phyloP scores from a whole-genome alignment of 2,113 vertebrate species.

The Pseudorasbora parva region DNA sequence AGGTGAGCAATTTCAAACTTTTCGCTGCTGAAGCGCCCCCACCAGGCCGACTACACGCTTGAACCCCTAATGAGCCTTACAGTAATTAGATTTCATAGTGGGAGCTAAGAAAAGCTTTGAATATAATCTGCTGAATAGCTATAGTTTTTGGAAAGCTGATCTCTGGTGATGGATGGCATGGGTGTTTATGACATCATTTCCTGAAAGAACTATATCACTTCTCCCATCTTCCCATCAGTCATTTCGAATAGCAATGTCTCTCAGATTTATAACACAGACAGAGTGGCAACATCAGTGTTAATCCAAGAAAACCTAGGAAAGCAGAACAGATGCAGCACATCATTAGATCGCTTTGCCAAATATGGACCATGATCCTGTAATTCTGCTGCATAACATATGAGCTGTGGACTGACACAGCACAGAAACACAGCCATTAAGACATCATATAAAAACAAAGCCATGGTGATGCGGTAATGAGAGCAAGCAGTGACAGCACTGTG shows the following conservation, averaged over 20 bases:
- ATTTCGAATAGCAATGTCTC: neutral
- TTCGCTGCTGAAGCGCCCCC: too few species aligned
- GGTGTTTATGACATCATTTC: neutral
- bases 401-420: constrained; percentile 38
- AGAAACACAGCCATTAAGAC: constrained; percentile 26
- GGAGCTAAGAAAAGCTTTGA: neutral
- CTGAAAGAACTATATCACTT: constrained; percentile 4
- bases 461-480: neutral
- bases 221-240: neutral
- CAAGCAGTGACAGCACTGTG: neutral
- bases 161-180: constrained; percentile 6
- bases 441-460: constrained; percentile 5
- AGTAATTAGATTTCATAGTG: neutral
- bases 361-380: neutral
- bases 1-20: too few species aligned
- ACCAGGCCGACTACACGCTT: too few species aligned
- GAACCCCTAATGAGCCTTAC: neutral
- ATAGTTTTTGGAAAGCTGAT: neutral
- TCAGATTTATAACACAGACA: neutral
- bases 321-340: constrained; percentile 9
- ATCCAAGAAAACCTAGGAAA: constrained; percentile 23
- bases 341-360: constrained; percentile 18
- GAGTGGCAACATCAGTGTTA: constrained; percentile 32
- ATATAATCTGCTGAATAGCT: neutral
- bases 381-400: constrained; percentile 29